Evolutionary conservation across 2,888 invertebrate genomes (phyloP).

Genomic region (Nyleta sp.): DNA sequence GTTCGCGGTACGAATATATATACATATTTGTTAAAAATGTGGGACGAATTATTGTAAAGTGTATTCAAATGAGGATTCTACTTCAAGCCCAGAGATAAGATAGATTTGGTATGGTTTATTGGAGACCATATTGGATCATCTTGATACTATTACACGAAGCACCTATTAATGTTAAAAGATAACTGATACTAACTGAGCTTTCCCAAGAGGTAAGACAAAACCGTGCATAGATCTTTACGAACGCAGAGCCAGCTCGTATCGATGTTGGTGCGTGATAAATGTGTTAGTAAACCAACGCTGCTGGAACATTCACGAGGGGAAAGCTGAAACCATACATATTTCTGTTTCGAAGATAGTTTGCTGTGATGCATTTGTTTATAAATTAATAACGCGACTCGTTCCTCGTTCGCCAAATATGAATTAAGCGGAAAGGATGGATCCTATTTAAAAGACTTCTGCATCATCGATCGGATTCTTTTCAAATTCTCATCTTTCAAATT

Average conservation of each 20-base stretch:
- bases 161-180: constrained; percentile 64
- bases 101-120: constrained; percentile 56
- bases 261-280: constrained; percentile 61
- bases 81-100: constrained; percentile 43
- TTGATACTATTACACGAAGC: constrained; percentile 59
- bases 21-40: constrained; percentile 40
- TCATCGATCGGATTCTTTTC: too few species aligned
- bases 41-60: constrained; percentile 35
- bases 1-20: constrained; percentile 6
- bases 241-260: constrained; percentile 48
- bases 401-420: background rate
- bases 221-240: constrained; percentile 64
- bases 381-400: constrained; percentile 43
- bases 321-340: constrained; percentile 60
- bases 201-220: constrained; percentile 65
- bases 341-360: constrained; percentile 44
- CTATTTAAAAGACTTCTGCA: background rate
- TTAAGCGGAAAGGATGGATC: constrained; percentile 2
- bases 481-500: too few species aligned
- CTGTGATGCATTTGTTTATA: constrained; percentile 40
- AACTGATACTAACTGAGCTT: constrained; percentile 63
- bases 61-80: constrained; percentile 51
- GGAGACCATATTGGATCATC: constrained; percentile 59
- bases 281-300: constrained; percentile 62
- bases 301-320: constrained; percentile 54